These are phyloP conservation scores for Electrophaes corylata DNA, from an alignment of 2,888 invertebrate species.

Conservation along the genomic window DNA sequence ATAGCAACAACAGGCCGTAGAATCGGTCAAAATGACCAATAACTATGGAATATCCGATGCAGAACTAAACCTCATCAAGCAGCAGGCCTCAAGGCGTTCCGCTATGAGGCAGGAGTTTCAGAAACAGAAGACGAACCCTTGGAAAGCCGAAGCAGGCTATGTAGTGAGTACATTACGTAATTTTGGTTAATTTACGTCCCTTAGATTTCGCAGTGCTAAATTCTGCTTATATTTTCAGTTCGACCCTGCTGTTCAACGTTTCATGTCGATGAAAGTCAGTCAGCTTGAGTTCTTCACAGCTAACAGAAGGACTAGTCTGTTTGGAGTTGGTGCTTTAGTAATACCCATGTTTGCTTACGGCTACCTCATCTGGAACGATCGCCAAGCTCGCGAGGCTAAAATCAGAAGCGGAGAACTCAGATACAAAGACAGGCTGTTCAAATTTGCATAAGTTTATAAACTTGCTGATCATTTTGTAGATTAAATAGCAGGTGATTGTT, in stretches of 20 bases:
- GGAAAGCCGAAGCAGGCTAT: constrained; percentile 88
- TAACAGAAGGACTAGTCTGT: constrained; percentile 80
- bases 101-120: constrained; percentile 88
- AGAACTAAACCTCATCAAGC: constrained; percentile 80
- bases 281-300: constrained; percentile 88
- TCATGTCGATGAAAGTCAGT: constrained; percentile 87
- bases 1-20: too few relatives aligned
- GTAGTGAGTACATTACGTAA: constrained; percentile 87
- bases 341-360: constrained; percentile 83
- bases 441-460: constrained; percentile 55
- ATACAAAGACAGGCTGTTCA: constrained; percentile 88
- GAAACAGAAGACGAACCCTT: constrained; percentile 89
- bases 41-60: constrained; percentile 82
- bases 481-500: constrained; percentile 10
- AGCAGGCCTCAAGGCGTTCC: constrained; percentile 85
- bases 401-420: constrained; percentile 89
- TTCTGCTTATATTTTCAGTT: constrained; percentile 85
- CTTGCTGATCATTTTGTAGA: constrained; percentile 5
- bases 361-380: constrained; percentile 79
- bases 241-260: constrained; percentile 91
- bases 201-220: neutral
- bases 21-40: constrained; percentile 64
- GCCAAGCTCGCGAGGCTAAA: constrained; percentile 75
- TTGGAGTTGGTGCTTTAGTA: constrained; percentile 79
- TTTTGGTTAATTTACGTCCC: constrained; percentile 36